These are phyloP conservation scores for Graphium colonna DNA, from an alignment of 2,888 invertebrate species.

Conservation along the genomic window DNA sequence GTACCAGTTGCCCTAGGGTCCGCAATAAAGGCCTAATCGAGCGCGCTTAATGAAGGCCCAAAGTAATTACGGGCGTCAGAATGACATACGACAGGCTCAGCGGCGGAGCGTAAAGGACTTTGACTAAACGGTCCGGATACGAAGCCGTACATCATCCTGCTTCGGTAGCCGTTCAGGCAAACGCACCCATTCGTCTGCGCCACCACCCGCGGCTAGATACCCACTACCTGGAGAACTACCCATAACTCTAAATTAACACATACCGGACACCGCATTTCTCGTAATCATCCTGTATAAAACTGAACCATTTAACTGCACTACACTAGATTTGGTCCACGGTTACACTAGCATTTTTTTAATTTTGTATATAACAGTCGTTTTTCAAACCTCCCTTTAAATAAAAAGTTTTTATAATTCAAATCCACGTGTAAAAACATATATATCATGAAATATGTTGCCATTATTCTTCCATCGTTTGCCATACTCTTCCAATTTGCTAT, in stretches of 20 bases:
- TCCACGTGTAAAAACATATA: no score
- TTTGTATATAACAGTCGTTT: no score
- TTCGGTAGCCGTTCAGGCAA: constrained; percentile 17
- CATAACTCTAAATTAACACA: constrained; percentile 23
- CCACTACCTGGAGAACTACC: constrained; percentile 13
- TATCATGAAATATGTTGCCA: no score
- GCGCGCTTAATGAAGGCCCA: constrained; percentile 33
- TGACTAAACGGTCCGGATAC: constrained; percentile 36
- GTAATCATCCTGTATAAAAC: constrained; percentile 5
- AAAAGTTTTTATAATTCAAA: no score
- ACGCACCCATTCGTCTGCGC: constrained; percentile 22
- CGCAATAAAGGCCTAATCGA: constrained; percentile 13
- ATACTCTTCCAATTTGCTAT: no score
- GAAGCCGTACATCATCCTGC: constrained; percentile 10
- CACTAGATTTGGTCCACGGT: no score
- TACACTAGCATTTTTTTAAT: no score
- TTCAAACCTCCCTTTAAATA: no score
- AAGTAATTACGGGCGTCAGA: constrained; percentile 35
- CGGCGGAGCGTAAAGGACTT: constrained; percentile 36
- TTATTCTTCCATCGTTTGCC: no score
- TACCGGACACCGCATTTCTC: constrained; percentile 6
- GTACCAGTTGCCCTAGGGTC: not conserved
- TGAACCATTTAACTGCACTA: no score
- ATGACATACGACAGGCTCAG: constrained; percentile 29
- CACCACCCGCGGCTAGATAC: constrained; percentile 16